Base-by-base conservation (phyloP, 1,140 invertebrate species). In the Eciton burchellii region DNA sequence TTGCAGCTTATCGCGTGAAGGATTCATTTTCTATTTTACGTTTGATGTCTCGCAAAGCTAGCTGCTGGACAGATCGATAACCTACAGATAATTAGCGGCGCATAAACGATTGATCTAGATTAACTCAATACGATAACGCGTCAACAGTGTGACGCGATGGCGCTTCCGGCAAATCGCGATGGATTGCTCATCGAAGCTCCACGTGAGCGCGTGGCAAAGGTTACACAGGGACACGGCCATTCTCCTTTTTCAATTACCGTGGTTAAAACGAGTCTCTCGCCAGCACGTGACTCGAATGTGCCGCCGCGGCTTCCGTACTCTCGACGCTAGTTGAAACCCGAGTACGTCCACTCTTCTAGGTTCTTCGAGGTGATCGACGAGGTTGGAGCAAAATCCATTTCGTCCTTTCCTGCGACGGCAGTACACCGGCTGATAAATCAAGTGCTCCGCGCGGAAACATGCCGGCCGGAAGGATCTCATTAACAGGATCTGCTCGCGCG, bases 341-440 rank as follows among this genome's bases (percentile, higher is more conserved):
- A 26, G 49, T 66, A 57, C 56, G 41, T 57, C 41, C 66, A 70
- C 45, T 81, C 77, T 60, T 72, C 19, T n/a, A 26, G 43, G 56
- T 71, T 77, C 59, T 43, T 66, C 21, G 41, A 59, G 65, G 72
- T 83, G 72, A 83, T 83, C 62, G 81, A 83, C 62, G 72, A 83
- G 62, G 43, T 45, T 73, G 26, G 29, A 45, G 41, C 12, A 66
- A 35, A 66, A 70, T 83, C 21, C 43, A 59, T 57, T 83, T 77
- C 41, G 47, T 49, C 14, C 19, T 49, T 59, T 63, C 60, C 14
- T 57, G 24, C 24, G 12, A 59, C 19, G 29, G 14, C 35, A 26
- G 47, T 77, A 77, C 60, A 83, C 24, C 8, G 62, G 19, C 74
- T 66, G 63, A 83, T 83, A 83, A 83, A 83, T 83, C 81, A 83